Evolutionary conservation across 2,888 invertebrate genomes (phyloP), one percentile per base, ranked within the genome.

Genomic region (Cenopis cana): DNA sequence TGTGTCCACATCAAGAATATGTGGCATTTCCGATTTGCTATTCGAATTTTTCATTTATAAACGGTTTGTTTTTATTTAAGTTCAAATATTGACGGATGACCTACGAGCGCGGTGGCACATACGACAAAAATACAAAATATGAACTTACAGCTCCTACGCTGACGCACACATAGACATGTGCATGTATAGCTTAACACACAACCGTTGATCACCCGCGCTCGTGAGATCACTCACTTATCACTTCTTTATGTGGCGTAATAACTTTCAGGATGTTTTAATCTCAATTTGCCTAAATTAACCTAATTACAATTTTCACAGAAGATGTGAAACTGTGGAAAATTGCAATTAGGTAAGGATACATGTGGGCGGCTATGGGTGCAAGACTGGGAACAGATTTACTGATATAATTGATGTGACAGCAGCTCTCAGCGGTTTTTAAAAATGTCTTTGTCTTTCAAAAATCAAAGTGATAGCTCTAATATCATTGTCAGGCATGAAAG

Each of bases 331-430:
- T 36, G 56, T 8, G 36, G 57, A 9, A 18, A 10, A 17, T 49
- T 57, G 54, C 12, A 33, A 50, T 62, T 20, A 11, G 54, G 18
- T 55, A 24, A n/a, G 33, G 8, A 18, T 57, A 57, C 57, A 66
- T 56, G 29, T 49, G 55, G 56, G 14, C 17, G 18, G 12, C 33
- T 18, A 33, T 49, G 36, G 66, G 49, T 20, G 57, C 36, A n/a
- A 57, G 18, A 57, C 57, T 20, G 49, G 49, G 11, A 57, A 67
- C 57, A 57, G 49, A 36, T 50, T 33, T 33, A 46, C n/a, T 12
- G 11, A 20, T 2, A 24, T 49, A 2, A 50, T 29, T 62, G 17
- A 4, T 18, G 33, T 18, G n/a, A n/a, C 46, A 46, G 14, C 55
- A 55, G 9, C 29, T 55, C n/a, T 29, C 6, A 0, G 46, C 6